phyloP scores from a whole-genome alignment of 23 tunicate species.

The Oikopleura albicans region DNA sequence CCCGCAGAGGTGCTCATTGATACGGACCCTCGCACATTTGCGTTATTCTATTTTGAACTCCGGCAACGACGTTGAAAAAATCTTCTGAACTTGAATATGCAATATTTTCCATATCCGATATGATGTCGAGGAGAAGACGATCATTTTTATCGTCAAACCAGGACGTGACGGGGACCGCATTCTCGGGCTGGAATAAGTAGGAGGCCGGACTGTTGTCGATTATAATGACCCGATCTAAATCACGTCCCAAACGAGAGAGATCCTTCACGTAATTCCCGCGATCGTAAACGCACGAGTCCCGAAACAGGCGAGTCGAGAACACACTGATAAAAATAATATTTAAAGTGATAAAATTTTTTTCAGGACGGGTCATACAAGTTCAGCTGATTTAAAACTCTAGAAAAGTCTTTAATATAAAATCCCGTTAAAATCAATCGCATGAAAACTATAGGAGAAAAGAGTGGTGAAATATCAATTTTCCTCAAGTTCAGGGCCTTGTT shows the following conservation, averaged over 20 bases:
- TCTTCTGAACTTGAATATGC: background rate
- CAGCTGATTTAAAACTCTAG: too few species aligned
- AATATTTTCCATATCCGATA: background rate
- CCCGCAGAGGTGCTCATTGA: too few species aligned
- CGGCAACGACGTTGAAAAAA: background rate
- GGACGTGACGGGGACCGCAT: conserved; percentile 83
- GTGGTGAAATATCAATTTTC: too few species aligned
- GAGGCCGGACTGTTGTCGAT: conserved; percentile 95
- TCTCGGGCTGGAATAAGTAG: conserved; percentile 84
- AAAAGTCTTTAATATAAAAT: too few species aligned
- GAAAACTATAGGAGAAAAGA: too few species aligned
- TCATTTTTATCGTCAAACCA: conserved; percentile 92
- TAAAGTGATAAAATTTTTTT: too few species aligned
- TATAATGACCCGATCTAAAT: conserved; percentile 51
- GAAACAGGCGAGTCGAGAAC: conserved; percentile 58
- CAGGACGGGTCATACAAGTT: too few species aligned
- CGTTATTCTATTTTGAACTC: background rate
- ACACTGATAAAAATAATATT: conserved; percentile 24
- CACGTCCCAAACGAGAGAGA: conserved; percentile 61
- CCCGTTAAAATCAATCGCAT: too few species aligned
- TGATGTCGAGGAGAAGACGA: conserved; percentile 2
- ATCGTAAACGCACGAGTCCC: conserved; percentile 94
- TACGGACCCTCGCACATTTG: background rate
- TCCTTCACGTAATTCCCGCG: conserved; percentile 96
- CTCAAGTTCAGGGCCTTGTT: too few species aligned